Percentiles rank a stretch among this genome's conserved stretches.
Conservation (phyloP, 2,888 invertebrate genomes). For the Vandiemenella viatica region DNA sequence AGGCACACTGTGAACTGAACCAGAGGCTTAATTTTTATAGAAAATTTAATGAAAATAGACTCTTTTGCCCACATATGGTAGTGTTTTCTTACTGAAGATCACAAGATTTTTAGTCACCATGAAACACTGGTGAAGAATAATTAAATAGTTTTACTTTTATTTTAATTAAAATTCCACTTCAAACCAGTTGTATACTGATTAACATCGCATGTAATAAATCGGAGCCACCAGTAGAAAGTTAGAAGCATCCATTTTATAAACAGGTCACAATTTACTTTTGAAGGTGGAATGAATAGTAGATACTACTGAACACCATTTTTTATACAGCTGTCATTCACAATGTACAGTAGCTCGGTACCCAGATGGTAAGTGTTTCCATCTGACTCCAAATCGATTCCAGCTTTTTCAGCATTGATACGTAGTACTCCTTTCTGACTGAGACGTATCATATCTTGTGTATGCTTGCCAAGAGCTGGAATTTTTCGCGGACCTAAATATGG, state of each 20-base stretch:
- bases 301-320: too few species aligned
- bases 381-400: constrained; percentile 6
- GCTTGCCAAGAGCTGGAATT: constrained; percentile 54
- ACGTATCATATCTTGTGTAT: constrained; percentile 42
- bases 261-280: constrained; percentile 45
- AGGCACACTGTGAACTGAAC: too few species aligned
- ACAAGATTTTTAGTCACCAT: too few species aligned
- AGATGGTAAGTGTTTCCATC: constrained; percentile 8
- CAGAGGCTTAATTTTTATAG: too few species aligned
- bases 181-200: constrained; percentile 32
- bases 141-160: too few species aligned
- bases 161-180: too few species aligned
- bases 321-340: too few species aligned
- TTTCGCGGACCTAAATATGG: constrained; percentile 56
- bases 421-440: constrained; percentile 34
- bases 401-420: constrained; percentile 21
- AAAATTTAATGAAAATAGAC: too few species aligned
- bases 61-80: too few species aligned
- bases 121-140: too few species aligned
- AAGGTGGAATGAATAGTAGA: too few species aligned
- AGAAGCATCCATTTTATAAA: constrained; percentile 55
- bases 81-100: too few species aligned
- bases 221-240: constrained; percentile 53
- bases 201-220: constrained; percentile 43
- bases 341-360: constrained; percentile 8